A percentile compares a stretch with the other conserved stretches of the same genome.
These are phyloP conservation scores for Dolichomitus sp. DNA, from an alignment of 2,888 invertebrate genomes.

Conservation along the genomic window DNA sequence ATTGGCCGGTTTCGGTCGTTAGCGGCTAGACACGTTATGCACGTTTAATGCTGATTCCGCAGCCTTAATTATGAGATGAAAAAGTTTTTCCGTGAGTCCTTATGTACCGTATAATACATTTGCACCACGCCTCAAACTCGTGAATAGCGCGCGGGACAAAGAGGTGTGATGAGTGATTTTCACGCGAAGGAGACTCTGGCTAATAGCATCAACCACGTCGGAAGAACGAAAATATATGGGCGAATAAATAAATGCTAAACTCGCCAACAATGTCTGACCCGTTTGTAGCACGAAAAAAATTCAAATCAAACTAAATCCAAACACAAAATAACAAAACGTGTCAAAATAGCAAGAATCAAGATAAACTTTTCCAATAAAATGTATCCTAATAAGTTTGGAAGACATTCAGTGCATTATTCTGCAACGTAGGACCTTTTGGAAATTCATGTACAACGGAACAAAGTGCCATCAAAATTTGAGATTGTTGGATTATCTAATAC, in stretches of 20 bases:
- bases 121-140: neutral
- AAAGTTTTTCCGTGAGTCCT: neutral
- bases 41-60: neutral
- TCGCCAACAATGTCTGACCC: neutral
- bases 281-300: neutral
- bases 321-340: neutral
- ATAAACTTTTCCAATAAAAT: neutral
- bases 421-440: neutral
- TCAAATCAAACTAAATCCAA: neutral
- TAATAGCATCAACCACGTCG: slow-evolving; percentile 23
- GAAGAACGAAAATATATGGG: slow-evolving; percentile 29
- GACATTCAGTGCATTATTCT: neutral
- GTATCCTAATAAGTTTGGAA: neutral
- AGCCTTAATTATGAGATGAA: slow-evolving; percentile 25
- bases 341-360: neutral
- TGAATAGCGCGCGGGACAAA: slow-evolving; percentile 18
- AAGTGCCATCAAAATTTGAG: neutral
- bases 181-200: slow-evolving; percentile 32
- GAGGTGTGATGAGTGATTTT: slow-evolving; percentile 57
- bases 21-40: neutral
- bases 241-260: slow-evolving; percentile 37
- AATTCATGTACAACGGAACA: neutral
- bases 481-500: neutral
- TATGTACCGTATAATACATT: slow-evolving; percentile 11
- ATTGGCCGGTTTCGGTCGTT: slow-evolving; percentile 65